Base-by-base conservation (phyloP, 2,888 invertebrate species). In the Epirrhoe tristata region DNA sequence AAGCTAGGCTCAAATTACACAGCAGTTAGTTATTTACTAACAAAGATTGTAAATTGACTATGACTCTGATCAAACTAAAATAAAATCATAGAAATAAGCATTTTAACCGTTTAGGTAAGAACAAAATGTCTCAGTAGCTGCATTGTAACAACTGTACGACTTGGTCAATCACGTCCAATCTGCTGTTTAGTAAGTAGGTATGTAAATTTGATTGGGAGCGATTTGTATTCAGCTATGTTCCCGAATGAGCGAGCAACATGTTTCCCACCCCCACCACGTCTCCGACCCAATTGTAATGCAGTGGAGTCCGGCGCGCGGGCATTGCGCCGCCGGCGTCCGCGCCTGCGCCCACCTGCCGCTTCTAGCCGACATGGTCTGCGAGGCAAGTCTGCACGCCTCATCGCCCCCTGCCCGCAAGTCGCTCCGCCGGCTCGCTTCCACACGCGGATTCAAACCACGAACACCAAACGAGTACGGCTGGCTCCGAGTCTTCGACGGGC, bases 401-500 rank as follows among this genome's bases (percentile, higher is more conserved):
- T 82, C 91, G 94, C 84, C 93, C 86, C 75, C 87, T 81, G 82
- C 80, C 70, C 87, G 90, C 79, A 92, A 93, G 83, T 91, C 93
- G 31, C 88, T 94, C 32, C 90, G 94, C 66, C 88, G 94, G 57
- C 90, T 94, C 70, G 93, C 94, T 8, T 94, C 94, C 66, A 94
- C 94, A 10, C 86, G 94, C 74, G 94, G 94, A 36, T 93, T 94
- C 78, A 89, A 87, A 72, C 88, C 85, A 82, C 24, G 24, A 24
- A 39, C 61, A 81, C 66, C 78, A 14, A 85, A 84, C 76, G 84
- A 88, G 39, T 92, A 93, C 73, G 95, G 95, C 66, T 95, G 95
- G 95, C 94, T 95, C 70, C 90, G 95, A 57, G 94, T 95, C 68
- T 95, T 94, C 79, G 95, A 94, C 69, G 95, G 95, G 66, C 93